Conservation (phyloP, 2,113 vertebrate genomes). For the Hemicordylus capensis region DNA sequence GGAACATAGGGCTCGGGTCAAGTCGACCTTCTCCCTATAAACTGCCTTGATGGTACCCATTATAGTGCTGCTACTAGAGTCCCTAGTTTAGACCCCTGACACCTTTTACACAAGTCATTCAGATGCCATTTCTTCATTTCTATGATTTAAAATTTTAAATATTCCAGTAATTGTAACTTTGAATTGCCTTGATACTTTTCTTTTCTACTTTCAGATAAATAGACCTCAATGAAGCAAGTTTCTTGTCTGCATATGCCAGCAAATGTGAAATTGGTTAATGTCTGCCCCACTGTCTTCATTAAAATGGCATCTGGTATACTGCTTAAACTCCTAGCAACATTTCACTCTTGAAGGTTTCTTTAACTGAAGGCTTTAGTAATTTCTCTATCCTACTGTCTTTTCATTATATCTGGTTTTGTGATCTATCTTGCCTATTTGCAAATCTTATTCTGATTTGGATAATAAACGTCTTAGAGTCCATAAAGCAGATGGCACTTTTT, state of each 20-base stretch:
- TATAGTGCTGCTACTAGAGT: too few relatives aligned
- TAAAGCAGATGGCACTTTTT: conserved; percentile 54
- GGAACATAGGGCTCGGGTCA: too few relatives aligned
- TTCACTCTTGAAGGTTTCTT: conserved; percentile 17
- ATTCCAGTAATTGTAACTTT: not conserved
- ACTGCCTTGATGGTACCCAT: too few relatives aligned
- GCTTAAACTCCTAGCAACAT: not conserved
- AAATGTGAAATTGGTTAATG: not conserved
- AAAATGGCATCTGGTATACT: not conserved
- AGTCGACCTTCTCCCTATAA: too few relatives aligned
- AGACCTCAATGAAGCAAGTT: not conserved
- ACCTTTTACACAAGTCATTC: not conserved
- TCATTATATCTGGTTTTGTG: conserved; percentile 30
- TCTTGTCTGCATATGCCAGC: not conserved
- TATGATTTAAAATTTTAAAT: not conserved
- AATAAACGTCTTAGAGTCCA: conserved; percentile 26
- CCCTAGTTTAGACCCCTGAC: too few relatives aligned
- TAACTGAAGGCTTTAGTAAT: not conserved
- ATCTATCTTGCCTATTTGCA: conserved; percentile 14
- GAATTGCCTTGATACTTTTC: not conserved
- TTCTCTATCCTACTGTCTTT: conserved; percentile 7
- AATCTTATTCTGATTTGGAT: conserved; percentile 43
- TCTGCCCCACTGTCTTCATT: not conserved
- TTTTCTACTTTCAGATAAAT: not conserved
- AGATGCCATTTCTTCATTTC: not conserved